Percentiles rank a stretch among this genome's conserved stretches.
phyloP scores from a whole-genome alignment of 2,113 vertebrate species.

The Oostethus manadensis region DNA sequence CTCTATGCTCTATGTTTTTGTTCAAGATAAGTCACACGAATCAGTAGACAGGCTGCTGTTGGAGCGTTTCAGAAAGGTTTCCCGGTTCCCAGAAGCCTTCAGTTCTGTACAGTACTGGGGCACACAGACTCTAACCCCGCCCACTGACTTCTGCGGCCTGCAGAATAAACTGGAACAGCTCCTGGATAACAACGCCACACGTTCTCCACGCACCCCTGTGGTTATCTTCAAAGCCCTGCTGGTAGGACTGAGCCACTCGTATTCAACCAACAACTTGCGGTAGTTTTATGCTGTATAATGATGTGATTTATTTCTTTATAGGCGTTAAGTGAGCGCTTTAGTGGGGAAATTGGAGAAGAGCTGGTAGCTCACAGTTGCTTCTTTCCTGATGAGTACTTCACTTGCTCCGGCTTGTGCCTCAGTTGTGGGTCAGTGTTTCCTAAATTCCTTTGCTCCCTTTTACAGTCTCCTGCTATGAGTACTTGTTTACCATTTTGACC shows the following conservation, averaged over 20 bases:
- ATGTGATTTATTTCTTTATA: conserved; percentile 39
- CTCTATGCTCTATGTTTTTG: not conserved
- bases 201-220: conserved; percentile 84
- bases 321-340: conserved; percentile 97
- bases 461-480: not conserved
- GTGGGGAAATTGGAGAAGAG: conserved; percentile 91
- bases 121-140: conserved; percentile 86
- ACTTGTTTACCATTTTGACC: not conserved
- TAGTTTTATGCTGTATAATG: conserved; percentile 1
- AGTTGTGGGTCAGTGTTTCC: conserved; percentile 88
- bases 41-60: conserved; percentile 85
- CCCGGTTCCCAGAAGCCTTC: conserved; percentile 90
- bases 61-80: conserved; percentile 87
- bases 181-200: conserved; percentile 87
- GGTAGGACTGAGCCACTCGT: conserved; percentile 61
- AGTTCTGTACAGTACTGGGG: conserved; percentile 92
- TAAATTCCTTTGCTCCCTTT: not conserved
- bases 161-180: conserved; percentile 84
- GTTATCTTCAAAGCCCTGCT: conserved; percentile 94
- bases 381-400: conserved; percentile 98
- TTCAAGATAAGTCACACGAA: conserved; percentile 80
- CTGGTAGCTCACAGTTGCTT: conserved; percentile 92
- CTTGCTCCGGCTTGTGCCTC: conserved; percentile 90
- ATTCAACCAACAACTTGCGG: not conserved
- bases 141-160: conserved; percentile 86